Base-by-base conservation (phyloP, 2,797 vertebrate species). In the Arnoldichthys spilopterus region DNA sequence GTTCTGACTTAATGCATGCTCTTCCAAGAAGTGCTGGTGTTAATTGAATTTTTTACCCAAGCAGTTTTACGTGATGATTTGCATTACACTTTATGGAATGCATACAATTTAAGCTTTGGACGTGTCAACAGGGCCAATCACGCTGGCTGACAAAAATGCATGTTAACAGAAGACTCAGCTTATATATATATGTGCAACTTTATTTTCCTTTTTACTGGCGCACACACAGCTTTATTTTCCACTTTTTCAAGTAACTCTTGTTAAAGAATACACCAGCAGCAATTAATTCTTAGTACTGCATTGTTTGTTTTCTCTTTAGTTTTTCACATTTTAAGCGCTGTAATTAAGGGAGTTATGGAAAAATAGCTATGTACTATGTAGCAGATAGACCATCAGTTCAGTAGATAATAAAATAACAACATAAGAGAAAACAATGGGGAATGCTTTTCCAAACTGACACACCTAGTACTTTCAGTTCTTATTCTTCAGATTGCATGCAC, bases 361-460 rank as follows among this genome's bases (percentile, higher is more conserved):
- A 53, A 11, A 49, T 49, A 69, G 72, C 67, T 76, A 51, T 64
- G 22, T 34, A 74, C 40, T n/a, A 43, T 43, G 30, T 45, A 47
- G 47, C 32, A 70, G 70, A 74, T 45, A 20, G 53, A 26, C 49
- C 78, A 80, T 74, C 70, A 77, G 82, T 77, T 79, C 28, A 24
- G 51, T 37, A 72, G 59, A 64, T 11, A 77, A 69, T 30, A 30
- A 13, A 64, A 64, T 28, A 74, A 12, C 28, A n/a, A 22, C 24
- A 67, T 8, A 0, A 24, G 20, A 32, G 13, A 61, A 9, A 49
- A 1, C 11, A 28, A 72, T 5, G 15, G 15, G 24, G 26, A 26
- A 47, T 64, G 5, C 28, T 20, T 49, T 71, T 64, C 61, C 49
- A 62, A 32, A 76, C 53, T 58, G 30, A 71, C 61, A 72, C 15